Evolutionary conservation across 2,113 vertebrate species (phyloP).

Genomic region (Sinosuthora webbiana): DNA sequence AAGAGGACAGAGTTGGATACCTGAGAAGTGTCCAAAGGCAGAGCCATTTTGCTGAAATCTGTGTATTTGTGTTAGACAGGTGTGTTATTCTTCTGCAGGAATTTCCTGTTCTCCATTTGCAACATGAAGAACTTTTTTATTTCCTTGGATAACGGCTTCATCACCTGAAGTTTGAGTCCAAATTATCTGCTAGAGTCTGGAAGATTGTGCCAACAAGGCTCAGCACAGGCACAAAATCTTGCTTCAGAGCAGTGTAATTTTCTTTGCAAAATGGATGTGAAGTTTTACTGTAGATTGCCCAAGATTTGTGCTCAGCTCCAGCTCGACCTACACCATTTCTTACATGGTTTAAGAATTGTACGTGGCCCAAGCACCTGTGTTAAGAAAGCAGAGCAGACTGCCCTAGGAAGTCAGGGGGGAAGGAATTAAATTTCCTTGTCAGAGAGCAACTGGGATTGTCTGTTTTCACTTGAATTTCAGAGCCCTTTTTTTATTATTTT

Average conservation of each 20-base stretch:
- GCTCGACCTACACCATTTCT: background rate
- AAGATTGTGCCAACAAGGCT: background rate
- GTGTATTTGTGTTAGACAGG: background rate
- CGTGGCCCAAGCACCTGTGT: background rate
- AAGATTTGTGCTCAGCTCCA: background rate
- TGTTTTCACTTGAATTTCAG: constrained; percentile 1
- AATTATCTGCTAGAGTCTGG: background rate
- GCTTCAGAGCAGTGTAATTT: background rate
- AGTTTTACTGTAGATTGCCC: background rate
- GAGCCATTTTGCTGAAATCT: background rate
- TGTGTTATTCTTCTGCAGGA: background rate
- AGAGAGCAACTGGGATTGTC: background rate
- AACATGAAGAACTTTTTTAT: background rate
- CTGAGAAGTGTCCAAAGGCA: background rate
- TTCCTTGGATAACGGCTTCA: background rate
- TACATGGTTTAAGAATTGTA: background rate
- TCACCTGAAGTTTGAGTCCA: background rate
- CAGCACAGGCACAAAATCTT: background rate
- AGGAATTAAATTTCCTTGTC: background rate
- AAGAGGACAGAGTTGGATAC: background rate
- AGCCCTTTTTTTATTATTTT: background rate
- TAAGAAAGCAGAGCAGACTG: background rate
- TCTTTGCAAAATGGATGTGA: background rate
- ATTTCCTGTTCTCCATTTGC: background rate
- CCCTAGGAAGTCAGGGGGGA: background rate